Base-by-base conservation (phyloP, 2,888 invertebrate genomes). In the Parascotia fuliginaria region DNA sequence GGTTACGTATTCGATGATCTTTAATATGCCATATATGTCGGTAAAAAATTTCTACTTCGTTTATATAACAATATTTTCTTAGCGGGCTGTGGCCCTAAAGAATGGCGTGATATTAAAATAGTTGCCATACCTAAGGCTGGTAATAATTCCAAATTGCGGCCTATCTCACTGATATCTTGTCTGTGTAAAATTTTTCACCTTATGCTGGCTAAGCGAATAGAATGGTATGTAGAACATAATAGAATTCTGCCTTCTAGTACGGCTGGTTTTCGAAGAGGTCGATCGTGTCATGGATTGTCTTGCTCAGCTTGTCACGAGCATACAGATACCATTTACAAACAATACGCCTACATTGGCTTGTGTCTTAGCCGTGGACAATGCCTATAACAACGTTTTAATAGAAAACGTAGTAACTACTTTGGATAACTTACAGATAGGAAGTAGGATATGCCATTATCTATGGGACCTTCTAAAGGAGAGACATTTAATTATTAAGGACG, bases 371-470 rank as follows among this genome's bases (percentile, higher is more conserved):
- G 12, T 31, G 4, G 11, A 12, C 2, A 9, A 27, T 27, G 27
- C 27, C 3, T 4, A 27, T 9, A 27, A 27, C 27, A 27, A 27
- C 9, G 2, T 31, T 5, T 12, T 12, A 12, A 12, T 31, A 11
- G 29, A 31, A 2, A 31, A 1, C 3, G 2, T 31, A 3, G 9
- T 32, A 2, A 14, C 32, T 9, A 37, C 24, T 2, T 33, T 65
- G 33, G 58, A 65, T 48, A 12, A 39, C 16, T 14, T 61, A 19
- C 19, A 33, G 22, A 31, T 59, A 11, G 67, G 64, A 0, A 22
- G 28, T 3, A 55, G 37, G 5, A 32, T 65, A 1, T 66, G 65
- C 37, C 40, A 24, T 0, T 66, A 66, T 44, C n/a, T 69, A n/a
- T 66, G 57, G 61, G 29, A 14, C 0, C 57, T 59, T 37, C 29